phyloP scores from a whole-genome alignment of 2,888 invertebrate genomes.

The Fragum fragum region DNA sequence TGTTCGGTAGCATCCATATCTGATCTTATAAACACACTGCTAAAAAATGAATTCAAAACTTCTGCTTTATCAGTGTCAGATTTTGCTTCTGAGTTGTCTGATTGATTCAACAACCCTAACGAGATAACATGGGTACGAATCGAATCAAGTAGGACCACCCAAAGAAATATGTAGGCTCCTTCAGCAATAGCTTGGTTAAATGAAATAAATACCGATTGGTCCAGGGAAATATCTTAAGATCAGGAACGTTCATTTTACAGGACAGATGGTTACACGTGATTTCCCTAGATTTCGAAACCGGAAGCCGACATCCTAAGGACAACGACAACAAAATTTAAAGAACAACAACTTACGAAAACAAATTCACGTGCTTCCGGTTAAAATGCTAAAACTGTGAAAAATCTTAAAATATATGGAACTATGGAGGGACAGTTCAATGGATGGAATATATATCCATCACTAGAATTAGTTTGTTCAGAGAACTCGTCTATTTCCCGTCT shows the following conservation, averaged over 20 bases:
- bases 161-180: too few relatives aligned
- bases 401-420: not conserved
- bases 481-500: not conserved
- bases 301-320: not conserved
- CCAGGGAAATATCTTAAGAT: not conserved
- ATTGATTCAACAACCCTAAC: too few relatives aligned
- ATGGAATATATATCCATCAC: slow-evolving; percentile 12
- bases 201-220: not conserved
- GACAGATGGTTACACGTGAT: not conserved
- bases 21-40: too few relatives aligned
- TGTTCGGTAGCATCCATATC: too few relatives aligned
- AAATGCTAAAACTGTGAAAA: not conserved
- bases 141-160: too few relatives aligned
- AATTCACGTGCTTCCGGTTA: slow-evolving; percentile 64
- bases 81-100: too few relatives aligned
- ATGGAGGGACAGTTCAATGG: not conserved
- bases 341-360: slow-evolving; percentile 47
- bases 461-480: not conserved
- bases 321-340: slow-evolving; percentile 14
- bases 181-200: not conserved
- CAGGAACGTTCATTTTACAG: not conserved
- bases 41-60: too few relatives aligned
- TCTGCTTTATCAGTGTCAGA: too few relatives aligned
- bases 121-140: too few relatives aligned
- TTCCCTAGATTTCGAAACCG: not conserved